These are phyloP conservation scores for Hemistola chrysoprasaria DNA, from an alignment of 2,888 invertebrate genomes.

Conservation along the genomic window DNA sequence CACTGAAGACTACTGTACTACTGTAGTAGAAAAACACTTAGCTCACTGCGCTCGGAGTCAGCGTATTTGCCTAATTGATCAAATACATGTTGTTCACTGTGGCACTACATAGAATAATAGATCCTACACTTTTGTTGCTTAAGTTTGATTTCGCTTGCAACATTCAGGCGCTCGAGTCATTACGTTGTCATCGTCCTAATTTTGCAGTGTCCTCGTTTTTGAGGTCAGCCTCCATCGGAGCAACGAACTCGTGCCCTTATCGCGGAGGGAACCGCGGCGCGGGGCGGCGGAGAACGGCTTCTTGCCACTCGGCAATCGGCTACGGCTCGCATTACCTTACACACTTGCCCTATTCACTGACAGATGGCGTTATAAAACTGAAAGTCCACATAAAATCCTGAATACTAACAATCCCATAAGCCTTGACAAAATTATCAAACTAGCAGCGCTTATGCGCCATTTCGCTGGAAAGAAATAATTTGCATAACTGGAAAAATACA, in stretches of 20 bases:
- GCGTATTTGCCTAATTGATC: constrained; percentile 82
- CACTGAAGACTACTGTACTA: constrained; percentile 53
- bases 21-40: constrained; percentile 69
- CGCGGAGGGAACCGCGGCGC: constrained; percentile 60
- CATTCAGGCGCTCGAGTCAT: constrained; percentile 67
- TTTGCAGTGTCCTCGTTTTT: constrained; percentile 88
- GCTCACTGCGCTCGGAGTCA: constrained; percentile 72
- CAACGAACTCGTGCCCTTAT: constrained; percentile 83
- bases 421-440: constrained; percentile 4
- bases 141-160: constrained; percentile 56
- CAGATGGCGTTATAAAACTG: constrained; percentile 59
- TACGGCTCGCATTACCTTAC: constrained; percentile 28
- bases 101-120: constrained; percentile 34
- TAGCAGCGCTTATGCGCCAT: too few relatives aligned
- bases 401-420: constrained; percentile 4
- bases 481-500: constrained; percentile 10
- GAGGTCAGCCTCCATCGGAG: constrained; percentile 85
- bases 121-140: constrained; percentile 38
- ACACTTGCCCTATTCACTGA: constrained; percentile 52
- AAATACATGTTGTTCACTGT: constrained; percentile 76
- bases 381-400: constrained; percentile 1
- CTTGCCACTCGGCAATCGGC: constrained; percentile 5
- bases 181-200: constrained; percentile 82
- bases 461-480: constrained; percentile 4
- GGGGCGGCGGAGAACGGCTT: constrained; percentile 41